Evolutionary conservation across 2,113 vertebrate genomes (phyloP), one percentile per base, ranked within the genome.

Genomic region (Brachypteracias leptosomus): DNA sequence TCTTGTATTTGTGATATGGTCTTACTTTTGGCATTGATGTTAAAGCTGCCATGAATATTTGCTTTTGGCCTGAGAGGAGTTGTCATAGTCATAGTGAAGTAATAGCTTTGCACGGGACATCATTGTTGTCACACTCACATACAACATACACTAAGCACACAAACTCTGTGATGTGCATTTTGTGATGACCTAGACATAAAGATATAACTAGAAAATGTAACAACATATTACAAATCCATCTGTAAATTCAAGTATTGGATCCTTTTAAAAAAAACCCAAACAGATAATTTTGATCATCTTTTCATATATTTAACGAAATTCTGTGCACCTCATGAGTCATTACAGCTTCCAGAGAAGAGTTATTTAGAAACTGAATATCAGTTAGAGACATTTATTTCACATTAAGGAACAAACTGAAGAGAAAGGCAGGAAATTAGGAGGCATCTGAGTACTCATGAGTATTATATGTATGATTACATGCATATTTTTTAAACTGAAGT

Each of bases 401-500:
- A 20, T 29, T 61, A 36, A 71, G n/a, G 11, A 85, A 75, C 35
- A 87, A 87, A 87, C 25, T 63, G 22, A 67, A 55, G 33, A 73
- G 11, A 84, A 66, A 89, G 8, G 16, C 22, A 46, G 52, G 26
- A 72, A 67, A 36, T 47, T 19, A 38, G 29, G 14, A 84, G 49
- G 40, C 13, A 28, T 55, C 25, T 73, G 44, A 66, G 44, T 59
- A 75, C 44, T 5, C 9, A 5, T 36, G n/a, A 68, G 18, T 76
- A 61, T 38, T 85, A 18, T 6, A 78, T 42, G 5, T 57, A 15
- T 62, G 63, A 67, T 63, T 74, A 59, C 7, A 46, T 65, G 24
- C 26, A 10, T 72, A 55, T 77, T 97, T 95, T 47, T 97, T 89
- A 95, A 90, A 74, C 57, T 89, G 71, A 93, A 91, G 67, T 74